These are phyloP conservation scores for Anthrax anthrax DNA, from an alignment of 2,888 invertebrate species.

Conservation along the genomic window DNA sequence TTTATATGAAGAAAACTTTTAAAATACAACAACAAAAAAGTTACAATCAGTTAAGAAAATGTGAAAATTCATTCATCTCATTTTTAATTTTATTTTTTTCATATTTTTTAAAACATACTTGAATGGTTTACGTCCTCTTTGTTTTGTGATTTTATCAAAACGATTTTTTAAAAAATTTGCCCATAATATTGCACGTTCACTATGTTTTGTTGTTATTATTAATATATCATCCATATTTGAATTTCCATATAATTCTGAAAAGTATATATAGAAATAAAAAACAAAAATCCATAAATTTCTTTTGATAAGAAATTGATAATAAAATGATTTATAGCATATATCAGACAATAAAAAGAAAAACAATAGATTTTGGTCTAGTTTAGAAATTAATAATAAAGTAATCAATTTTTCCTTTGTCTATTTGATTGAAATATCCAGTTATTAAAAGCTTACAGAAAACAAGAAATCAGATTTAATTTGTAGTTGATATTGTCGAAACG, in stretches of 20 bases:
- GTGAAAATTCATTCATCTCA: too few species aligned
- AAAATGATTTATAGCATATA: too few species aligned
- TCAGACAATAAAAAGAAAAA: too few species aligned
- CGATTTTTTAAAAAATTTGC: constrained; percentile 68
- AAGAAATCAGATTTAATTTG: too few species aligned
- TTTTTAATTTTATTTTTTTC: neutral
- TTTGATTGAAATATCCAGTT: too few species aligned
- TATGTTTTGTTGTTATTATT: constrained; percentile 62
- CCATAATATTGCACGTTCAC: constrained; percentile 65
- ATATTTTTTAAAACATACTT: constrained; percentile 40
- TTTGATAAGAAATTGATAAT: too few species aligned
- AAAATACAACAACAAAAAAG: constrained; percentile 15
- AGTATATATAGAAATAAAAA: constrained; percentile 15
- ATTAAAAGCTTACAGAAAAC: too few species aligned
- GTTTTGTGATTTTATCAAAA: constrained; percentile 72
- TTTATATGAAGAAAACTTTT: constrained; percentile 57
- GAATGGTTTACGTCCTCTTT: constrained; percentile 64
- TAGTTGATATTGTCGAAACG: too few species aligned
- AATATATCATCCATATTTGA: constrained; percentile 66
- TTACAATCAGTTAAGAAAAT: constrained; percentile 6
- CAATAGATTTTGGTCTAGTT: too few species aligned
- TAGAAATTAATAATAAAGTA: too few species aligned
- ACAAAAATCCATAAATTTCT: too few species aligned
- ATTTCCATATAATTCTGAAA: constrained; percentile 23
- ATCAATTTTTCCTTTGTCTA: too few species aligned